These are phyloP conservation scores for Parauchenoglanis ngamensis DNA, from an alignment of 2,797 vertebrate genomes.

Conservation along the genomic window DNA sequence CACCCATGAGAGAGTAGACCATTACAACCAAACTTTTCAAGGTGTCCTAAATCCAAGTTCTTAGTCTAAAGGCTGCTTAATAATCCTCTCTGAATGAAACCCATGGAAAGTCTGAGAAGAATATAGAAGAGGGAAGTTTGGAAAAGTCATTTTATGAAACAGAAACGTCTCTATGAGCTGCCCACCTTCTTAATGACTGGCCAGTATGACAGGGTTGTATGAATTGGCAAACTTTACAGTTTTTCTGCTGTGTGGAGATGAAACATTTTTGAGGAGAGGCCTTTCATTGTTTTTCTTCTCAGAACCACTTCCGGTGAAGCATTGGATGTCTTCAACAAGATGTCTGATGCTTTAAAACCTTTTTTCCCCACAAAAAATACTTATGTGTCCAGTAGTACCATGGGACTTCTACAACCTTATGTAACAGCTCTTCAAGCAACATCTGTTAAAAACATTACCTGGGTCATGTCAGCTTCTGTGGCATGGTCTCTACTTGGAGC, in stretches of 20 bases:
- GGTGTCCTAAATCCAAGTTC: background rate
- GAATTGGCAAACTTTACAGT: background rate
- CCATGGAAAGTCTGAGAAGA: background rate
- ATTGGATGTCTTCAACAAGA: background rate
- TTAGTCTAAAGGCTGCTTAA: background rate
- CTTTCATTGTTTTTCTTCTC: background rate
- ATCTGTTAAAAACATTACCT: conserved; percentile 21
- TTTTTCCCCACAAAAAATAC: background rate
- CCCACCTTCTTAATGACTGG: background rate
- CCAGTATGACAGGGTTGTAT: background rate
- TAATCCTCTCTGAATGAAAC: background rate
- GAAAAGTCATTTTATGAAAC: background rate
- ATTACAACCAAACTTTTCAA: background rate
- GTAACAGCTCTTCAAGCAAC: background rate
- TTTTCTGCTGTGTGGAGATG: background rate
- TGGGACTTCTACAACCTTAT: background rate
- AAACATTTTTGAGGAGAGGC: background rate
- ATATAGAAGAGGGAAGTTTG: background rate
- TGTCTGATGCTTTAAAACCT: background rate
- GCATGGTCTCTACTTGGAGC: background rate
- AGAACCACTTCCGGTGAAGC: background rate
- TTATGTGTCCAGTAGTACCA: background rate
- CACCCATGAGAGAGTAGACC: background rate
- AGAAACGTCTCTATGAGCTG: background rate
- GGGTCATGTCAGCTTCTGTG: background rate